Evolutionary conservation across 2,888 invertebrate genomes (phyloP), one percentile per base, ranked within the genome.

Genomic region (Gerosis bhagava): DNA sequence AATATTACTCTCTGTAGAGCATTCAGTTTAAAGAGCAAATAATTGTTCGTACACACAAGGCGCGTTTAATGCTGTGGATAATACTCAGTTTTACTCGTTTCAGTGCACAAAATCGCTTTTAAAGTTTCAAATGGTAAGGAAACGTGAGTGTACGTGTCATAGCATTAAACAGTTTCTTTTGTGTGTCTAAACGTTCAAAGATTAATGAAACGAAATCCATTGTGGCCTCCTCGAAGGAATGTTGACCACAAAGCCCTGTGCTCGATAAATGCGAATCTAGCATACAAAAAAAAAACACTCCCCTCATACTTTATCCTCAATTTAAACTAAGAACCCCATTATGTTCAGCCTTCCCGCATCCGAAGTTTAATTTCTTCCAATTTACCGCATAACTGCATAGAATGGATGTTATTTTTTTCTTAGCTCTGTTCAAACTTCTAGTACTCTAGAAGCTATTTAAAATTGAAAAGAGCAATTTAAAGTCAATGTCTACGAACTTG

Each of bases 91-190:
- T n/a, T n/a, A 65, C 52, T 46, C 52, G 52, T 54, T 57, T 53
- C 54, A 57, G 54, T 58, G 57, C 61, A 63, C 62, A 60, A 59
- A 63, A 61, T 56, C 57, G 57, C 62, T 62, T 65, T 64, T 68
- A 73, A 65, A 62, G 60, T 62, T 62, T 64, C 62, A 60, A 71
- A 72, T 70, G 63, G 66, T 63, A 66, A 65, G 67, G 69, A 73
- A 72, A 76, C 67, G 70, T 62, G 62, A 61, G 66, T 66, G 74
- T 73, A 72, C 87, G 83, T 86, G 87, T 78, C 70, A 64, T 59
- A 70, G 82, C 81, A 87, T 84, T 77, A 83, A 86, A 75, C 73
- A 81, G 77, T 72, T 76, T 70, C 82, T 77, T 83, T 86, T 82
- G 84, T 83, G 73, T 61, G 66, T 73, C n/a, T 68, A 77, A 79